Evolutionary conservation across 2,113 vertebrate species (phyloP).

Genomic region (Nothocercus julius): DNA sequence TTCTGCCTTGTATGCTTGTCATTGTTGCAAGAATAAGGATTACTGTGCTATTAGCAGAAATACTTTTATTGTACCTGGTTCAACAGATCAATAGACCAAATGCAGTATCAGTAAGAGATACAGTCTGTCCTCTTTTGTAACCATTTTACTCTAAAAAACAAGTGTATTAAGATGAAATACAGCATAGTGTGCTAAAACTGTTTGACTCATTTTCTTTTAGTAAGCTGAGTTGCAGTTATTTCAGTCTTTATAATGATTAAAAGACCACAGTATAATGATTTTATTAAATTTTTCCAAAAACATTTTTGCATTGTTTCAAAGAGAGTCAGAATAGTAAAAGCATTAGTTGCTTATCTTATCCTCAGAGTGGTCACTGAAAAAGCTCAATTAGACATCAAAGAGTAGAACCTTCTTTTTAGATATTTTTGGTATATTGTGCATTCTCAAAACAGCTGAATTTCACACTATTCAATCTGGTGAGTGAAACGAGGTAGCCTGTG

Average conservation of each 20-base stretch:
- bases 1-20: neutral
- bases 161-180: neutral
- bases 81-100: neutral
- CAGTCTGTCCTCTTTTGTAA: neutral
- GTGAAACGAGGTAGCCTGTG: neutral
- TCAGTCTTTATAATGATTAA: neutral
- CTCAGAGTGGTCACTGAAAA: neutral
- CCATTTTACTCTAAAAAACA: neutral
- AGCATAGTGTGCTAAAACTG: neutral
- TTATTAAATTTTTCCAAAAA: neutral
- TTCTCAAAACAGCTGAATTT: constrained; percentile 34
- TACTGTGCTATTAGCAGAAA: neutral
- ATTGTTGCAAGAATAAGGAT: neutral
- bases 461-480: neutral
- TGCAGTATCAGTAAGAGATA: neutral
- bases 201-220: neutral
- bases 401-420: neutral
- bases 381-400: constrained; percentile 20
- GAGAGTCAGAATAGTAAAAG: neutral
- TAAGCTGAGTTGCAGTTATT: neutral
- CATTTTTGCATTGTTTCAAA: neutral
- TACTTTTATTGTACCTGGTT: neutral
- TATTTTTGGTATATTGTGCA: neutral
- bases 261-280: neutral
- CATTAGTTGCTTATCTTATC: neutral